Evolutionary conservation across 2,113 vertebrate genomes (phyloP).

Genomic region (Oenanthe melanoleuca): DNA sequence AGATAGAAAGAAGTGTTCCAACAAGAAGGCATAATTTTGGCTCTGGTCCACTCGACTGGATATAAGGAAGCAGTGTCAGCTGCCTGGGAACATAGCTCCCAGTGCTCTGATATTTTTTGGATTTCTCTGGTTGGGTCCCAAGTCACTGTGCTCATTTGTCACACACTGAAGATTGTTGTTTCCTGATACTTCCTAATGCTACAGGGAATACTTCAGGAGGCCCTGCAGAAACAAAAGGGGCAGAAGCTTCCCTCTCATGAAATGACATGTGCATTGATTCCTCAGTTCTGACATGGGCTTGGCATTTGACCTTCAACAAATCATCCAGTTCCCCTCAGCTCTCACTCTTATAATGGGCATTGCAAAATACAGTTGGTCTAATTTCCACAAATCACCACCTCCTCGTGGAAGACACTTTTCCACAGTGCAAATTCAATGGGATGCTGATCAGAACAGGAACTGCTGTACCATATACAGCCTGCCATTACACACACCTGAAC

Average conservation of each 20-base stretch:
- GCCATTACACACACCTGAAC: neutral
- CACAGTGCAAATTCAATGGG: neutral
- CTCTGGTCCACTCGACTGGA: neutral
- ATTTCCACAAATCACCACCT: slow-evolving; percentile 10
- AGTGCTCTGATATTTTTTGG: neutral
- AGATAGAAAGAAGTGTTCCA: neutral
- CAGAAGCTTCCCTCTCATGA: neutral
- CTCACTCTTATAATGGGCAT: neutral
- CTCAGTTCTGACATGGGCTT: neutral
- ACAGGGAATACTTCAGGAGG: neutral
- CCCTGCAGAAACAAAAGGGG: neutral
- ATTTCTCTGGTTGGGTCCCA: neutral
- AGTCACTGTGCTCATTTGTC: slow-evolving; percentile 17
- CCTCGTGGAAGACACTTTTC: neutral
- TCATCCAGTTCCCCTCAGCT: neutral
- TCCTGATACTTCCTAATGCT: neutral
- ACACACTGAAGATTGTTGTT: neutral
- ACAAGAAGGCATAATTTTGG: neutral
- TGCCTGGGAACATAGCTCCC: neutral
- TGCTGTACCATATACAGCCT: neutral
- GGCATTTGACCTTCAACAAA: slow-evolving; percentile 31
- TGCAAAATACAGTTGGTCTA: neutral
- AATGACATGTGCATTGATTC: neutral
- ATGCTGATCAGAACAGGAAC: neutral
- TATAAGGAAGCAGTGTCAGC: neutral